Evolutionary conservation across 2,888 invertebrate genomes (phyloP), one percentile per base, ranked within the genome.

Genomic region (Cetonia aurata): DNA sequence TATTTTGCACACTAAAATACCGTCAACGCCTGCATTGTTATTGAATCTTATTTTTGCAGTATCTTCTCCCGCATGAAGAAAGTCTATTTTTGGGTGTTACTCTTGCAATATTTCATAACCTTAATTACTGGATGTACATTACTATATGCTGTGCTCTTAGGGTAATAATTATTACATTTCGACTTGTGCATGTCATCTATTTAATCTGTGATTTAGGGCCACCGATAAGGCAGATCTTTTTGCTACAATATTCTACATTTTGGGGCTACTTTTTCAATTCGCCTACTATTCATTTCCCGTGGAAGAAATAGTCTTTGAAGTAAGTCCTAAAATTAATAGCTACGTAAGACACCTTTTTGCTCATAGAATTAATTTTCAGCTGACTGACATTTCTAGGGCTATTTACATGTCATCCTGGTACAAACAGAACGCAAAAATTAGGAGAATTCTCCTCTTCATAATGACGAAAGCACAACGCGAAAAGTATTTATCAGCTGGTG

Each of bases 321-420:
- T 57, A 57, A 41, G 41, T 42, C 9, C 2, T n/a, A 31, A 33
- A 33, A 33, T 6, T 6, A 33, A 33, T 6, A 33, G 33, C 33
- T 3, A 33, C 6, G 33, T 33, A 33, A 33, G 6, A 33, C 3
- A 6, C 33, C 33, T n/a, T n/a, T n/a, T n/a, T n/a, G n/a, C n/a
- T n/a, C n/a, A n/a, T n/a, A n/a, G n/a, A 8, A 19, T 31, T n/a
- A 9, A 44, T 44, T 68, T 68, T 37, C 41, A 68, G 68, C 31
- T 71, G 15, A 53, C 25, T 52, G 46, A 60, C 41, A 15, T 65
- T 41, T 55, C 71, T 3, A 48, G 52, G 12, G 56, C 67, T 12
- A 19, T 67, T 42, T 71, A 71, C 44, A 33, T 46, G 42, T 71
- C 71, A 17, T 50, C 19, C 10, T 71, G 71, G 71, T 71, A 71